phyloP scores from a whole-genome alignment of 2,797 vertebrate species.

The Tachyglossus aculeatus region DNA sequence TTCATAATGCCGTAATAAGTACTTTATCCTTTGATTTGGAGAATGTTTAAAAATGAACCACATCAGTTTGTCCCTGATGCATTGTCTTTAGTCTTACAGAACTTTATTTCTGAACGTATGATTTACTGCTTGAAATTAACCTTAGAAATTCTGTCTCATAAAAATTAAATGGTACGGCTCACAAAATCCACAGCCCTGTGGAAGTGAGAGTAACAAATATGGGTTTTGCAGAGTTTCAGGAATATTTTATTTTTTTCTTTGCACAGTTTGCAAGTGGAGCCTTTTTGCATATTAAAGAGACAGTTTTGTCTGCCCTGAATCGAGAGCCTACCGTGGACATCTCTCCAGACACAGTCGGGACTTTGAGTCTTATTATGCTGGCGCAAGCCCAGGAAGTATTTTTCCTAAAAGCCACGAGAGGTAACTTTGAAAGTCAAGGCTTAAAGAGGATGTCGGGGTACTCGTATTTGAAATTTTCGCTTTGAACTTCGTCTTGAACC shows the following conservation, averaged over 20 bases:
- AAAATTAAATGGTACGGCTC: too few relatives aligned
- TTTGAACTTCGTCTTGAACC: too few relatives aligned
- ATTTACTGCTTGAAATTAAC: too few relatives aligned
- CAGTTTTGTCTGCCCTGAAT: constrained; percentile 91
- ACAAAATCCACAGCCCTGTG: too few relatives aligned
- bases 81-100: not conserved
- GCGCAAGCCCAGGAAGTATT: constrained; percentile 98
- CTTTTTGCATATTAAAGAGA: constrained; percentile 97
- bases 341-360: constrained; percentile 93
- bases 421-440: constrained; percentile 69
- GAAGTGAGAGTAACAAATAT: too few relatives aligned
- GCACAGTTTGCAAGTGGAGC: constrained; percentile 93
- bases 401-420: constrained; percentile 96
- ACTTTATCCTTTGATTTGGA: constrained; percentile 4
- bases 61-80: not conserved
- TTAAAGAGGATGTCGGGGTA: not conserved
- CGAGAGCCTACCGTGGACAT: constrained; percentile 97
- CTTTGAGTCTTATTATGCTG: constrained; percentile 95
- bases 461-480: not conserved
- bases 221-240: too few relatives aligned
- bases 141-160: too few relatives aligned
- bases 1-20: not conserved
- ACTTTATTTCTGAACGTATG: constrained; percentile 7
- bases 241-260: constrained; percentile 6
- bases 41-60: constrained; percentile 4